Conservation (phyloP, 2,888 invertebrate species). For the Polydrusus cervinus region DNA sequence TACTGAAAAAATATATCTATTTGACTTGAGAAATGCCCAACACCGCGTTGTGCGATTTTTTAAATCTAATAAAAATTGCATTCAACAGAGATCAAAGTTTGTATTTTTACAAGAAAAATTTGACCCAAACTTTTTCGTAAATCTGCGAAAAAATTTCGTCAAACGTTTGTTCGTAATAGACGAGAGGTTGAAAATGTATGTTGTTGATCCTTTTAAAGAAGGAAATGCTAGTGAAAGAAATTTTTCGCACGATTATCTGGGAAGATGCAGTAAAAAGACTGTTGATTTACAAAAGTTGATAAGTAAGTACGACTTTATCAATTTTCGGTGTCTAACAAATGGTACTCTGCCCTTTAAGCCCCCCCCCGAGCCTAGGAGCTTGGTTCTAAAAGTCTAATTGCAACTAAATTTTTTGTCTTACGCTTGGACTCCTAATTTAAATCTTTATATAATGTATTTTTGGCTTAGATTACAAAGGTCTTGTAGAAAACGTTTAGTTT, state of each 20-base stretch:
- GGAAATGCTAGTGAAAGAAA: not conserved
- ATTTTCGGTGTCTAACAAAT: too few species aligned
- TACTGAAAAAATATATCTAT: not conserved
- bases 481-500: too few species aligned
- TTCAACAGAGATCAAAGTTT: not conserved
- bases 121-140: not conserved
- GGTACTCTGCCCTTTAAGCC: too few species aligned
- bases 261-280: constrained; percentile 4
- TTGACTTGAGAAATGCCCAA: not conserved
- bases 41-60: not conserved
- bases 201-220: not conserved
- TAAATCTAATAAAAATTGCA: too few species aligned
- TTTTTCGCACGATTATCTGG: not conserved
- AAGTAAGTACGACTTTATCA: too few species aligned
- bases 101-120: not conserved
- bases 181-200: not conserved
- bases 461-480: too few species aligned
- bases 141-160: not conserved
- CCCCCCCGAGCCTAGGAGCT: too few species aligned
- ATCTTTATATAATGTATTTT: too few species aligned
- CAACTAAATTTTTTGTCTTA: too few species aligned
- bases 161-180: not conserved
- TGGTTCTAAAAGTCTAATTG: too few species aligned
- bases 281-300: too few species aligned
- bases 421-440: too few species aligned